Evolutionary conservation across 2,797 vertebrate genomes (phyloP).

Genomic region (Tenualosa ilisha): DNA sequence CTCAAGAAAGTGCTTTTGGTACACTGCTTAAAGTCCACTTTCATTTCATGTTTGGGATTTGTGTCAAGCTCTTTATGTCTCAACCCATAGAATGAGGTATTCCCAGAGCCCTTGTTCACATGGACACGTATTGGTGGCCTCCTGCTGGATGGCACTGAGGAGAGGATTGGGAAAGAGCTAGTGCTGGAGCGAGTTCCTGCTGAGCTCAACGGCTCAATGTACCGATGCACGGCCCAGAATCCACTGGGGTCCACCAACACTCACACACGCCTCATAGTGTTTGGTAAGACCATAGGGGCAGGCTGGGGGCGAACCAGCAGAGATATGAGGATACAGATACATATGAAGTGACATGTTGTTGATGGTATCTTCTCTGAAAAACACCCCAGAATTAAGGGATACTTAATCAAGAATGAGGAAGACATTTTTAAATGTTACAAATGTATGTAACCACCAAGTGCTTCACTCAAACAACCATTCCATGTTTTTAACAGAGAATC

Average conservation of each 20-base stretch:
- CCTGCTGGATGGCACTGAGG: constrained; percentile 83
- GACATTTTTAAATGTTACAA: not conserved
- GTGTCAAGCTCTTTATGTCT: constrained; percentile 2
- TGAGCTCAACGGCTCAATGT: constrained; percentile 93
- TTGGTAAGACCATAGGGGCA: constrained; percentile 71
- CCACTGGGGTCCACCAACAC: constrained; percentile 91
- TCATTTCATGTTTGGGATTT: not conserved
- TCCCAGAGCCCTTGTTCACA: constrained; percentile 91
- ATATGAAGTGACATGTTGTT: not conserved
- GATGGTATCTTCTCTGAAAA: not conserved
- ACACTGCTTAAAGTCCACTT: not conserved
- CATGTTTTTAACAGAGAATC: constrained; percentile 67
- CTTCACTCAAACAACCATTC: not conserved
- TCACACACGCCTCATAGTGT: constrained; percentile 90
- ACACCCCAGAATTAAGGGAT: not conserved
- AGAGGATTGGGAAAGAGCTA: constrained; percentile 82
- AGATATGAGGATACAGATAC: not conserved
- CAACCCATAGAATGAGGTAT: constrained; percentile 83
- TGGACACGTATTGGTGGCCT: constrained; percentile 89
- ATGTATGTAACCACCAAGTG: not conserved
- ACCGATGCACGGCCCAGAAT: constrained; percentile 92
- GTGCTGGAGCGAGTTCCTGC: constrained; percentile 87
- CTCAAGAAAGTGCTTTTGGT: not conserved
- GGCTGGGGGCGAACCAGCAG: not conserved
- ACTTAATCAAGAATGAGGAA: not conserved